Conservation (phyloP, 2,113 vertebrate genomes). For the Cyprinus carpio region DNA sequence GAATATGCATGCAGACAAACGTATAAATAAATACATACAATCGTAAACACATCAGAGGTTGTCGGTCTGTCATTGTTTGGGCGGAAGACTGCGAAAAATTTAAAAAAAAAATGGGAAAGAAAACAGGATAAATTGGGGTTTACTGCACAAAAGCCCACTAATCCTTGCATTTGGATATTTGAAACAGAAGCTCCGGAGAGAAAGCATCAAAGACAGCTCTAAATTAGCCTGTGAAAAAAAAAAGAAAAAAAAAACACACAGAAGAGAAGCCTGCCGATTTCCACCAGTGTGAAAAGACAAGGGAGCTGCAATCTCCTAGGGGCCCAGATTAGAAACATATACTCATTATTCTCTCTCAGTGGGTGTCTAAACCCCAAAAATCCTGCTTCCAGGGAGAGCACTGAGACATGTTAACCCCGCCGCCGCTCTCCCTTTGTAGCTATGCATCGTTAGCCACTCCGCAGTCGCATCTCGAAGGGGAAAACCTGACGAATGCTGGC, state of each 20-base stretch:
- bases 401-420: conserved; percentile 69
- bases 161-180: conserved; percentile 69
- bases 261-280: conserved; percentile 69
- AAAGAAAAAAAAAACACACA: conserved; percentile 44
- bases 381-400: conserved; percentile 71
- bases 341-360: conserved; percentile 76
- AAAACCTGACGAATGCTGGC: conserved; percentile 67
- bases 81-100: conserved; percentile 45
- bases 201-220: conserved; percentile 63
- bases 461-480: conserved; percentile 60
- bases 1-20: conserved; percentile 25
- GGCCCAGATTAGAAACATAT: conserved; percentile 76
- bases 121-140: conserved; percentile 65
- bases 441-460: conserved; percentile 69
- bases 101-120: conserved; percentile 38
- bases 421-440: conserved; percentile 72
- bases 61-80: conserved; percentile 51
- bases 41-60: conserved; percentile 32
- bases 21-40: not conserved
- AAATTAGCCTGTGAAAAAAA: conserved; percentile 57
- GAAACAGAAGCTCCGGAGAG: conserved; percentile 66
- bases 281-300: conserved; percentile 75
- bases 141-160: conserved; percentile 64
- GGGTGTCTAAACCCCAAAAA: conserved; percentile 81
- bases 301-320: conserved; percentile 76